Conservation (phyloP, 2,113 vertebrate genomes). For the Zapornia atra region DNA sequence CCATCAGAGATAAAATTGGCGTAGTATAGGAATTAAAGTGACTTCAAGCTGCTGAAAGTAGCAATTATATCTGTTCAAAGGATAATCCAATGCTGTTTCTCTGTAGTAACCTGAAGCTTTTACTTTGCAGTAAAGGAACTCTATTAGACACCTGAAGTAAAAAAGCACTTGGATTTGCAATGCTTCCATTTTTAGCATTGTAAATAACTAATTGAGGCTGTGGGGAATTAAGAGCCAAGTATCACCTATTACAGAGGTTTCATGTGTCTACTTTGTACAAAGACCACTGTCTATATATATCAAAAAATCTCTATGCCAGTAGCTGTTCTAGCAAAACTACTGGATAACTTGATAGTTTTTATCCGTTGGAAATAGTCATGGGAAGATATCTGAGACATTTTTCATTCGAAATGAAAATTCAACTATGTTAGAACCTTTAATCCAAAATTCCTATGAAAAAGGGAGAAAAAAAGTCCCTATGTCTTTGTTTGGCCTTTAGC, state of each 20-base stretch:
- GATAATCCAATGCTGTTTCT: conserved; percentile 18
- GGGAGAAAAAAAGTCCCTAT: background rate
- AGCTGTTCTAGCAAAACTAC: background rate
- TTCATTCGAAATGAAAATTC: background rate
- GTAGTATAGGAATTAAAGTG: background rate
- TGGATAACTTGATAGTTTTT: background rate
- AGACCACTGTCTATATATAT: background rate
- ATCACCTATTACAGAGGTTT: background rate
- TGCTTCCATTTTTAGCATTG: background rate
- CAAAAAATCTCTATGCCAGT: background rate
- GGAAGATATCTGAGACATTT: background rate
- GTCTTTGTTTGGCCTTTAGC: background rate
- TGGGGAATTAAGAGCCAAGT: background rate
- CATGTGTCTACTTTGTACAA: background rate
- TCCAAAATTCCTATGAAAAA: background rate
- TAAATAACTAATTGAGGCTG: background rate
- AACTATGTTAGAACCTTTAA: background rate
- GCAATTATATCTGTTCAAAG: conserved; percentile 40
- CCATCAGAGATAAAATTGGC: conserved; percentile 9
- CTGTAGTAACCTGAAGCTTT: background rate
- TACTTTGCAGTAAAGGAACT: background rate
- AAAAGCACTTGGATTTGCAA: background rate
- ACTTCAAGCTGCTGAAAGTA: conserved; percentile 25
- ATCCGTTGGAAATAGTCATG: background rate
- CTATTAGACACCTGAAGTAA: background rate